Conservation (phyloP, 2,888 invertebrate species). For the Amblyjoppa fuscipennis region DNA sequence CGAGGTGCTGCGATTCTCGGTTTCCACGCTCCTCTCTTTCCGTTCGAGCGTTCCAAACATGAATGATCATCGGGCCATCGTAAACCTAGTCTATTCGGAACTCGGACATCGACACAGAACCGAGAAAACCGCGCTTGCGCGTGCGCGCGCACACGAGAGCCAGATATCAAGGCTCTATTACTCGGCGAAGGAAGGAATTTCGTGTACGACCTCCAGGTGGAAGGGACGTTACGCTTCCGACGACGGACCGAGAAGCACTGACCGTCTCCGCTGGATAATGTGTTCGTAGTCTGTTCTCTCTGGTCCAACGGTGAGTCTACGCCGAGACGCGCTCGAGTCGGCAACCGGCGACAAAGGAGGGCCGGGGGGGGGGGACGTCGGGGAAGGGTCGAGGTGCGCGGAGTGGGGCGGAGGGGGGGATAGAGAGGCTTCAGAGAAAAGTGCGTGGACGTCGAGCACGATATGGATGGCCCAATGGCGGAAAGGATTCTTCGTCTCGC, state of each 20-base stretch:
- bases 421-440: slow-evolving; percentile 28
- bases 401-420: background rate
- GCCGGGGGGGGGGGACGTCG: background rate
- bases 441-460: slow-evolving; percentile 54
- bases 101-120: background rate
- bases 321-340: slow-evolving; percentile 17
- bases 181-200: slow-evolving; percentile 6
- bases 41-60: background rate
- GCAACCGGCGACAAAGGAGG: slow-evolving; percentile 9
- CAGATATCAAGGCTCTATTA: background rate
- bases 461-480: slow-evolving; percentile 57
- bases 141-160: background rate
- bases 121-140: background rate
- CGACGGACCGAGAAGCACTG: slow-evolving; percentile 56
- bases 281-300: slow-evolving; percentile 27
- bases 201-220: slow-evolving; percentile 26
- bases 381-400: background rate
- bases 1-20: background rate
- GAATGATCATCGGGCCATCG: slow-evolving; percentile 15
- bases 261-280: slow-evolving; percentile 37
- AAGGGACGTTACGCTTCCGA: slow-evolving; percentile 48
- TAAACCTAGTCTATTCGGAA: background rate
- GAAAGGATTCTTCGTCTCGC: slow-evolving; percentile 47
- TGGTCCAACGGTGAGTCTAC: slow-evolving; percentile 38
- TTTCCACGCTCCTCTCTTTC: background rate